Evolutionary conservation across 2,113 vertebrate genomes (phyloP).

Genomic region (Hippolais icterina): DNA sequence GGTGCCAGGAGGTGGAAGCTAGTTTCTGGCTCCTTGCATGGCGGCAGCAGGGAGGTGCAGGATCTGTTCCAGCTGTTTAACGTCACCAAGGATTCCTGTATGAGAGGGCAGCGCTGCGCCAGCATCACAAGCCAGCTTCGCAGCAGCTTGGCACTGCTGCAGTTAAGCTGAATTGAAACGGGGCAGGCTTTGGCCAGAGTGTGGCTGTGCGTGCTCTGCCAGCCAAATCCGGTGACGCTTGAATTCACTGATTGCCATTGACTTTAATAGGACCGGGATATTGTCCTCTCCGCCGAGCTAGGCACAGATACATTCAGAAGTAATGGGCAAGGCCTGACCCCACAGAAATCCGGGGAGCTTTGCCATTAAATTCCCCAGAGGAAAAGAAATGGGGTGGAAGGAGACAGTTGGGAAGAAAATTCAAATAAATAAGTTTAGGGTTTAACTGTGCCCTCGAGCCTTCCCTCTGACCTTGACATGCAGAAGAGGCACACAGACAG

Average conservation of each 20-base stretch:
- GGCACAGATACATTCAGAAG: neutral
- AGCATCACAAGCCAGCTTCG: neutral
- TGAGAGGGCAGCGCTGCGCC: neutral
- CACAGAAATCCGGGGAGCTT: neutral
- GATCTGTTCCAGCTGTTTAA: conserved; percentile 10
- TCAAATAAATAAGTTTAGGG: neutral
- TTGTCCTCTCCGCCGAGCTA: neutral
- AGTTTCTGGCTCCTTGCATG: neutral
- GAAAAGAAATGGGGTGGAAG: neutral
- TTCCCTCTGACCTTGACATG: neutral
- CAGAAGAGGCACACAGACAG: neutral
- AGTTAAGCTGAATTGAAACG: neutral
- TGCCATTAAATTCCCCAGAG: neutral
- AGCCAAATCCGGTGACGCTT: neutral
- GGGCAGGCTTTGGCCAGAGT: conserved; percentile 6
- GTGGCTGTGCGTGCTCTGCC: neutral
- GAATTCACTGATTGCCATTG: neutral
- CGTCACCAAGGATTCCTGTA: conserved; percentile 32
- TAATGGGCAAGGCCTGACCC: neutral
- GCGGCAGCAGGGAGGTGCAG: neutral
- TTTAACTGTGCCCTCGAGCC: neutral
- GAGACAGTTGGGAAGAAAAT: neutral
- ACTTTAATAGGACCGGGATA: neutral
- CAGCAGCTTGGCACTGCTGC: neutral
- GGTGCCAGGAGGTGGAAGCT: neutral